Evolutionary conservation across 1,140 invertebrate species (phyloP).

Genomic region (Latrodectus geometricus): DNA sequence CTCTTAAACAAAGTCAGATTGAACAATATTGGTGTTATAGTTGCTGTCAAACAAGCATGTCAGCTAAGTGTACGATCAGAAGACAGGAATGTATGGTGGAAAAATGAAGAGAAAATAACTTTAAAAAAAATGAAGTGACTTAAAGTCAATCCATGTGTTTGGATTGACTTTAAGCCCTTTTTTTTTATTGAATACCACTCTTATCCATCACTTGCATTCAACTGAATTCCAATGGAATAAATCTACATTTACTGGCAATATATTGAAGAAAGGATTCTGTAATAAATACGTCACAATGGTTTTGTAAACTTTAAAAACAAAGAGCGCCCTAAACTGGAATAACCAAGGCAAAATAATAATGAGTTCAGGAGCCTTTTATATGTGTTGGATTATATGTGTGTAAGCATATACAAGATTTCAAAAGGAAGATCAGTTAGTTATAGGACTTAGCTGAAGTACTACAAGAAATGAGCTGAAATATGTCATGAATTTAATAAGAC

Average conservation of each 20-base stretch:
- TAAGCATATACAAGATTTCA: neutral
- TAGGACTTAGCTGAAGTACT: too few relatives aligned
- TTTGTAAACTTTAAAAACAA: conserved; percentile 1
- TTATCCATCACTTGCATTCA: neutral
- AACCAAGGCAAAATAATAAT: neutral
- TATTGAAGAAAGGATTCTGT: neutral
- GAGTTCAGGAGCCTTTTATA: neutral
- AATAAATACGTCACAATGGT: conserved; percentile 2
- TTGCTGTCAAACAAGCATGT: conserved; percentile 23
- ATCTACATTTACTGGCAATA: neutral
- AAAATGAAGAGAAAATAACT: neutral
- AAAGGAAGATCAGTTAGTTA: neutral
- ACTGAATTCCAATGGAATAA: neutral
- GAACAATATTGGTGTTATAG: neutral
- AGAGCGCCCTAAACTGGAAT: neutral
- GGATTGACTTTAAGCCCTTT: neutral
- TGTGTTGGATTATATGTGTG: neutral
- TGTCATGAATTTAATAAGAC: too few relatives aligned
- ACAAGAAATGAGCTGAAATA: too few relatives aligned
- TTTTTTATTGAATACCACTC: conserved; percentile 15
- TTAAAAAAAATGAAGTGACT: neutral
- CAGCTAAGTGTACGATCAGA: neutral
- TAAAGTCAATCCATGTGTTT: conserved; percentile 8
- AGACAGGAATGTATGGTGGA: conserved; percentile 3
- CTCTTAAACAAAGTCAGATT: neutral